Base-by-base conservation (phyloP, 2,113 vertebrate species). In the Jaculus jaculus region DNA sequence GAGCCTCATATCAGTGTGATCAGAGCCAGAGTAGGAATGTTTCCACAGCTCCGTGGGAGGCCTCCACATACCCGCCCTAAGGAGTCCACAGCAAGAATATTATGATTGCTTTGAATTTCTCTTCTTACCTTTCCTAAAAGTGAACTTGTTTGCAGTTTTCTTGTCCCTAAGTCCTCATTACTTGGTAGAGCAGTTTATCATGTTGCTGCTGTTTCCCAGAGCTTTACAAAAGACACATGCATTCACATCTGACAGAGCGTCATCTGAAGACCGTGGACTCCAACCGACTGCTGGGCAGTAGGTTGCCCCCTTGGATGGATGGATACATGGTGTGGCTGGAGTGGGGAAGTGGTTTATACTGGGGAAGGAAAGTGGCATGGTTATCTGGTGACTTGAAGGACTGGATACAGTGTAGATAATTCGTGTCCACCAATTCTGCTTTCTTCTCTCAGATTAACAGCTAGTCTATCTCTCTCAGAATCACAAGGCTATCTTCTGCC, bases 341-440 rank as follows among this genome's bases (percentile, higher is more conserved):
- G 30, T 42, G 32, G 26, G 26, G n/a, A 2, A 54, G 3, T 60
- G 32, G 28, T 87, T 54, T 34, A 79, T 60, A 20, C 1, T 75
- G 3, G 26, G 32, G 24, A 54, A 66, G 51, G 37, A 60, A 24
- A 83, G 23, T 81, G 21, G 26, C 58, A 51, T 63, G 13, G 10
- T 84, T 84, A 75, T 30, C 71, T 51, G 51, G 42, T 54, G 32
- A 72, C 34, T 0, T 6, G 32, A 84, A 75, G 28, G 11, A 75
- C 8, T 28, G 73, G 8, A 47, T 58, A 1, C 2, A 10, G 4
- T 9, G 0, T 11, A 28, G 3, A n/a, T 16, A 21, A 3, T 24
- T 80, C 1, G 12, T 26, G 23, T 58, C 90, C n/a, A 58, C 17
- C 66, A 60, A 18, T n/a, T 32, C 18, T 71, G 51, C 80, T 86